Conservation (phyloP, 2,888 invertebrate genomes). For the Drosophila buzzatii region DNA sequence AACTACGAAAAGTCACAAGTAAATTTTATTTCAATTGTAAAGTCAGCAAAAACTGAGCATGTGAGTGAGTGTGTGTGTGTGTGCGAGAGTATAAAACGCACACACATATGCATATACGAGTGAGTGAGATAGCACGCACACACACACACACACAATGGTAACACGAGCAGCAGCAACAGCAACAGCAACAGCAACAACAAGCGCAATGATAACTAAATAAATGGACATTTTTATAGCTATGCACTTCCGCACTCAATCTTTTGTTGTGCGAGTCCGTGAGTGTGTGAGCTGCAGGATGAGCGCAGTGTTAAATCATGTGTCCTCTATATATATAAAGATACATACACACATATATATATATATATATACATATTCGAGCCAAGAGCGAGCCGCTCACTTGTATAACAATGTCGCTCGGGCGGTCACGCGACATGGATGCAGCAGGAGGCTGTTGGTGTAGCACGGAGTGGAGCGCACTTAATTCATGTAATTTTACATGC, state of each 20-base stretch:
- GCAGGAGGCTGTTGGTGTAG: constrained; percentile 14
- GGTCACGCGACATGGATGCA: constrained; percentile 15
- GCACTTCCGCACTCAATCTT: constrained; percentile 81
- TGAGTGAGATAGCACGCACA: constrained; percentile 5
- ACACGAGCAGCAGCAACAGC: constrained; percentile 41
- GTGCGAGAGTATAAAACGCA: constrained; percentile 37
- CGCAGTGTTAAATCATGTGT: constrained; percentile 72
- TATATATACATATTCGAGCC: constrained; percentile 51
- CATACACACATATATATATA: constrained; percentile 39
- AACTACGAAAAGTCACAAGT: constrained; percentile 79
- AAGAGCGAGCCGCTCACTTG: constrained; percentile 30
- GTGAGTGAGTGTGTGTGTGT: constrained; percentile 21
- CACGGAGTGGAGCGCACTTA: constrained; percentile 67
- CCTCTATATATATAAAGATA: constrained; percentile 55
- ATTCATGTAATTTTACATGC: constrained; percentile 81
- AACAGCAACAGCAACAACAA: constrained; percentile 57
- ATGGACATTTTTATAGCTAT: constrained; percentile 81
- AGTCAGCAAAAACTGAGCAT: constrained; percentile 65
- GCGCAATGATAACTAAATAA: constrained; percentile 80
- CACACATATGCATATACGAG: constrained; percentile 33
- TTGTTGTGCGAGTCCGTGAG: constrained; percentile 52
- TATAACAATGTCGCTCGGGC: constrained; percentile 41
- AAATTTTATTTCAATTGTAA: constrained; percentile 81
- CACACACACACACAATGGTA: constrained; percentile 38
- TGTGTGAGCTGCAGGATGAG: constrained; percentile 66